Conservation (phyloP, 1,140 invertebrate genomes). For the Zaprionus taronus region DNA sequence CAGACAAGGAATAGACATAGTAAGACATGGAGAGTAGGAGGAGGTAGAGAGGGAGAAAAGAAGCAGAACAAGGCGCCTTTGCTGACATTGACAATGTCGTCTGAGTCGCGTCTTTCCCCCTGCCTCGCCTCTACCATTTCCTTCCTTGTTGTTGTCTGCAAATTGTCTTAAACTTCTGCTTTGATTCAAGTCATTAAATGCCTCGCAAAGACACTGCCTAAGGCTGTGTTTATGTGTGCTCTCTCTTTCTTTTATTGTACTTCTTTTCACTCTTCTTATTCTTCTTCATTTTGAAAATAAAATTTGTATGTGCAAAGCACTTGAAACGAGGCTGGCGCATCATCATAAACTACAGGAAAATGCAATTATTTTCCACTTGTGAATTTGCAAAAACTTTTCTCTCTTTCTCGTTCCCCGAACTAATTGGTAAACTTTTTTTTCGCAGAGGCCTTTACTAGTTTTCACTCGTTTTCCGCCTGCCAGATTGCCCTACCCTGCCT, state of each 20-base stretch:
- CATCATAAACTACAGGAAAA: conserved; percentile 54
- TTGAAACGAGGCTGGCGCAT: conserved; percentile 4
- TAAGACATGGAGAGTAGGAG: background rate
- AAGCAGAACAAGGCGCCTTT: background rate
- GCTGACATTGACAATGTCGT: conserved; percentile 35
- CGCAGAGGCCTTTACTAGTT: conserved; percentile 35
- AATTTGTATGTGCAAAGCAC: conserved; percentile 56
- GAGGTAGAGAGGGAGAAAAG: too few species aligned
- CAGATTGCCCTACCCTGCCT: background rate
- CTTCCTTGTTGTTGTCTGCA: conserved; percentile 18
- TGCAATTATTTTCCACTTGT: conserved; percentile 65
- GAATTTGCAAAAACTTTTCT: conserved; percentile 13
- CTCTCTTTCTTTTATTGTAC: background rate
- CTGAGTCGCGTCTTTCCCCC: background rate
- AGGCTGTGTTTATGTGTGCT: conserved; percentile 3
- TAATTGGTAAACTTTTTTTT: conserved; percentile 67
- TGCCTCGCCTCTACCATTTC: background rate
- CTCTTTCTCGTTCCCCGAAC: conserved; percentile 13
- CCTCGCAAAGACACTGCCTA: conserved; percentile 43
- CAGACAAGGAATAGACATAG: conserved; percentile 12
- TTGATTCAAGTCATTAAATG: conserved; percentile 28
- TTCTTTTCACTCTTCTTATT: background rate
- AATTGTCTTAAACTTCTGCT: conserved; percentile 63
- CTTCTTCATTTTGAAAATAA: conserved; percentile 35
- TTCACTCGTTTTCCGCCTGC: background rate